Percentiles rank a stretch among this genome's conserved stretches.
Conservation (phyloP, 2,888 invertebrate genomes). For the Parascotia fuliginaria region DNA sequence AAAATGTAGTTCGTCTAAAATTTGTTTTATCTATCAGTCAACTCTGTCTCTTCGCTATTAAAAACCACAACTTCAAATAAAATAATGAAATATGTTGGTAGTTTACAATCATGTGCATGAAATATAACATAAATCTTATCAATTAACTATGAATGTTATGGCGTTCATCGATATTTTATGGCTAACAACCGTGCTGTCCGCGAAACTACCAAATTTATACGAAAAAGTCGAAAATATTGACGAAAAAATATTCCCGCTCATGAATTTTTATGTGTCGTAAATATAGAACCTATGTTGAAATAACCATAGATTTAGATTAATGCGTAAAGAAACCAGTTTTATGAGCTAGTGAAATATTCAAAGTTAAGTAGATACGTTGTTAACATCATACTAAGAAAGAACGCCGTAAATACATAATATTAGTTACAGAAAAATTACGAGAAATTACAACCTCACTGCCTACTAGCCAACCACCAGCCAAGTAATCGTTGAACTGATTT, state of each 20-base stretch:
- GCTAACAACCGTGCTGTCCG: slow-evolving; percentile 1
- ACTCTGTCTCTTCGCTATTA: too few species aligned
- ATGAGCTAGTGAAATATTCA: background rate
- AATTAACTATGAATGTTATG: background rate
- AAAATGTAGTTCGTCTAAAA: too few species aligned
- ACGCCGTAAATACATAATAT: too few species aligned
- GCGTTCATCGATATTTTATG: slow-evolving; percentile 2
- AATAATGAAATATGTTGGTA: background rate
- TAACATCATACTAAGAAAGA: background rate
- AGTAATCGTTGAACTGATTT: too few species aligned
- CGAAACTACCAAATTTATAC: slow-evolving; percentile 2
- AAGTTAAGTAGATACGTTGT: background rate
- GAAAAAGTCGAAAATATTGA: slow-evolving; percentile 3
- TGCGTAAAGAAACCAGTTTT: slow-evolving; percentile 26
- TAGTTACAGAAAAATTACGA: too few species aligned
- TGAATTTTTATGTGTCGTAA: slow-evolving; percentile 35
- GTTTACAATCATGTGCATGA: background rate
- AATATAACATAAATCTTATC: background rate
- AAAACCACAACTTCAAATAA: background rate
- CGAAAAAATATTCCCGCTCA: slow-evolving; percentile 20
- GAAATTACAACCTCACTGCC: too few species aligned
- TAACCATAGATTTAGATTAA: slow-evolving; percentile 31
- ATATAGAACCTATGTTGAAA: slow-evolving; percentile 26
- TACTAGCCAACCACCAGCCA: too few species aligned
- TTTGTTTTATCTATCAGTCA: too few species aligned